Conservation (phyloP, 2,113 vertebrate species). For the Dermatemys mawii region DNA sequence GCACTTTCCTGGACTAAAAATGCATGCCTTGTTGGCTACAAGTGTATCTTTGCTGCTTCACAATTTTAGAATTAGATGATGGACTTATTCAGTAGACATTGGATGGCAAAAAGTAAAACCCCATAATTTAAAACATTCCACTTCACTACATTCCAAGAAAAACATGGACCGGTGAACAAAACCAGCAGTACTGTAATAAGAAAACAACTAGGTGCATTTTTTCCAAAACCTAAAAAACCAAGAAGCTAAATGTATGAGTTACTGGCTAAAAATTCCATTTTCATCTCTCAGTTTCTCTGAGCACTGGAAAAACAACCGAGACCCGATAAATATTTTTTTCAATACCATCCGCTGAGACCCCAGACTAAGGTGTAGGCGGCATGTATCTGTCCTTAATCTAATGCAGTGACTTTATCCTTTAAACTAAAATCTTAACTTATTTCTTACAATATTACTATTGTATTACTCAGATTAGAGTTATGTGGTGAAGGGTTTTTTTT, state of each 20-base stretch:
- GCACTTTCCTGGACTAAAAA: slow-evolving; percentile 78
- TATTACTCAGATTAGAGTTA: neutral
- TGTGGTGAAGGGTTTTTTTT: neutral
- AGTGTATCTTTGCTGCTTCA: slow-evolving; percentile 80
- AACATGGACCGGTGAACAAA: slow-evolving; percentile 83
- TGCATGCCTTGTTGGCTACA: slow-evolving; percentile 79
- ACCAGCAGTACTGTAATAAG: slow-evolving; percentile 85
- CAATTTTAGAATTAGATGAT: slow-evolving; percentile 84
- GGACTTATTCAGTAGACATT: slow-evolving; percentile 83
- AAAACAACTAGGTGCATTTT: slow-evolving; percentile 86
- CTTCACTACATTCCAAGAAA: slow-evolving; percentile 82
- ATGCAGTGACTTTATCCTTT: neutral
- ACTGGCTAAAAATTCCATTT: slow-evolving; percentile 78
- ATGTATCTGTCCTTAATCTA: neutral
- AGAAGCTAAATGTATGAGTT: slow-evolving; percentile 79
- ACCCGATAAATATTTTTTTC: slow-evolving; percentile 58
- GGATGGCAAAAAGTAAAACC: slow-evolving; percentile 82
- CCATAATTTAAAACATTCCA: slow-evolving; percentile 85
- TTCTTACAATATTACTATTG: neutral
- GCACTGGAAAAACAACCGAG: slow-evolving; percentile 52
- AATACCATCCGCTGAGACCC: slow-evolving; percentile 5
- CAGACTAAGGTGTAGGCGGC: slow-evolving; percentile 40
- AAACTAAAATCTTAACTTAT: neutral
- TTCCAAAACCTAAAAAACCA: slow-evolving; percentile 83
- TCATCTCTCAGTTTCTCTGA: slow-evolving; percentile 68